Base-by-base conservation (phyloP, 2,113 vertebrate species). In the Dryoscopus gambensis region DNA sequence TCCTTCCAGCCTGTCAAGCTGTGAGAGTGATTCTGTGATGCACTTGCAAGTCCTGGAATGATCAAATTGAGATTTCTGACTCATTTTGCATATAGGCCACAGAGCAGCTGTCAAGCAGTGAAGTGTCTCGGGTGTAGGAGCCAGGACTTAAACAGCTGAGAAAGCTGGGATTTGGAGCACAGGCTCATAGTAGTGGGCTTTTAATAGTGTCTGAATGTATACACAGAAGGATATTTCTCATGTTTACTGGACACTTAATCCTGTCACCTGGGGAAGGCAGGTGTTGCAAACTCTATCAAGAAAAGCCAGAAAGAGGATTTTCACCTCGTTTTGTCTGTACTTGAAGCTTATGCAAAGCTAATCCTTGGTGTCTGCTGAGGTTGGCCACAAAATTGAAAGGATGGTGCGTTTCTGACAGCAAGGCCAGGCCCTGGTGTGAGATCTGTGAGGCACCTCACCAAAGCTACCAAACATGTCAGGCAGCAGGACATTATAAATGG, bases 251-350 rank as follows among this genome's bases (percentile, higher is more conserved):
- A 74, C 80, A 50, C 69, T 94, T 84, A 46, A 53, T 40, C 60
- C 56, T 57, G 76, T 75, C 92, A 87, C 56, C 60, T 50, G 20
- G 16, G 40, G 25, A 93, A 92, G 40, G 69, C 64, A 95, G 64
- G 56, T 84, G 88, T 78, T 71, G 68, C 80, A 87, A 90, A 90
- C 56, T 74, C 67, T 40, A 77, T 90, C 81, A 93, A 82, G 76
- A 75, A 90, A 89, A 92, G 60, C 73, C 73, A 93, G 77, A 52
- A 74, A 46, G 49, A 52, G 40, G 80, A 87, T 94, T 96, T 94
- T 86, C 88, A 84, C 92, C 69, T 84, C 40, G 5, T 93, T 94
- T 71, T 90, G 68, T 70, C 90, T 44, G 40, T 62, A 89, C 23
- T 47, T 84, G 46, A 93, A 86, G 76, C 53, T 81, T 75, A 81